phyloP scores from a whole-genome alignment of 2,797 vertebrate species.

The Manis javanica region DNA sequence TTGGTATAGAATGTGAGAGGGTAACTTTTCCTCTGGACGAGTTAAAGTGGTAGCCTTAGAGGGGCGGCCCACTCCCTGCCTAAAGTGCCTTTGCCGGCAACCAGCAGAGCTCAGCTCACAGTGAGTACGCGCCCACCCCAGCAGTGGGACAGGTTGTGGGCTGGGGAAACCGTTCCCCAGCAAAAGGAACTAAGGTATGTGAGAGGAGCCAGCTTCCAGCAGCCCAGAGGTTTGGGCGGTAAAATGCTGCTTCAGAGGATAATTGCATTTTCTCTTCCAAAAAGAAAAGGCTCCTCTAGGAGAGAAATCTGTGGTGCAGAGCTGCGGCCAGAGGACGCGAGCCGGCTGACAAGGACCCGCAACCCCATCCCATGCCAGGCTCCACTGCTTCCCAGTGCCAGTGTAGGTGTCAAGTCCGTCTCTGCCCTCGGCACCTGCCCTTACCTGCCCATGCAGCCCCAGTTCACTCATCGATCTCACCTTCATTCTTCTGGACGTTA shows the following conservation, averaged over 20 bases:
- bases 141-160: accelerated
- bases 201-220: not conserved
- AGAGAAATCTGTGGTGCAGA: not conserved
- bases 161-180: not conserved
- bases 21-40: not conserved
- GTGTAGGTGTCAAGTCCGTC: no score
- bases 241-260: not conserved
- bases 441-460: not conserved
- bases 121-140: not conserved
- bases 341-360: no score
- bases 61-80: not conserved
- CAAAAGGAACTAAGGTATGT: not conserved
- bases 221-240: not conserved
- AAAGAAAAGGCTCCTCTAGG: not conserved
- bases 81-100: not conserved
- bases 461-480: no score
- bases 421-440: not conserved
- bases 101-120: not conserved
- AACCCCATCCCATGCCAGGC: no score
- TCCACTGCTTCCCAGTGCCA: no score
- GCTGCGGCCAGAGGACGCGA: no score
- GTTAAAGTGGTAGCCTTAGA: no score
- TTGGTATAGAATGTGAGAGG: not conserved
- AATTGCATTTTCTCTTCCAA: not conserved
- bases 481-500: not conserved